These are phyloP conservation scores for Chinchilla lanigera DNA, from an alignment of 2,113 vertebrate species.

Conservation along the genomic window DNA sequence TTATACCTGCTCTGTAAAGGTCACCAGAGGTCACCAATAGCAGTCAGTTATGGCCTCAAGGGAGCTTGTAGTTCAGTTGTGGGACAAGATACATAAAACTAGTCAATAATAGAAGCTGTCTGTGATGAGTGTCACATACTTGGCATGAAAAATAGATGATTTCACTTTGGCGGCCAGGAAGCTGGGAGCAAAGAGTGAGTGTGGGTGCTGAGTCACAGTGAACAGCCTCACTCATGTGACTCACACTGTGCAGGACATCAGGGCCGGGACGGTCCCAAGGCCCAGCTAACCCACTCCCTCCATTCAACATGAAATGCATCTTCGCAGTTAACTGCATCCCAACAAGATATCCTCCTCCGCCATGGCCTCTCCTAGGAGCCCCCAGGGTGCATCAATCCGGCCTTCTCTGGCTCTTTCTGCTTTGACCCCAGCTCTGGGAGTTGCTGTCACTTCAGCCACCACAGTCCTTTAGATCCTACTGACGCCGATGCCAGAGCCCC, in stretches of 20 bases:
- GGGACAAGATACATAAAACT: slow-evolving; percentile 43
- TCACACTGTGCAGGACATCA: not conserved
- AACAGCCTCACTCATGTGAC: not conserved
- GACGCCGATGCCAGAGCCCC: not conserved
- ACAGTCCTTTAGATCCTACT: not conserved
- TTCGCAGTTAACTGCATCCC: not conserved
- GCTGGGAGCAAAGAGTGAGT: not conserved
- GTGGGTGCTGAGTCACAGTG: slow-evolving; percentile 8
- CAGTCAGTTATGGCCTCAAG: not conserved
- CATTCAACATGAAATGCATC: not conserved
- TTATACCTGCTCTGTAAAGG: not conserved
- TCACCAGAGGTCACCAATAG: not conserved
- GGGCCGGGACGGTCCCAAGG: not conserved
- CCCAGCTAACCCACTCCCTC: not conserved
- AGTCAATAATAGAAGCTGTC: slow-evolving; percentile 44
- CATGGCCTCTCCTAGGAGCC: not conserved
- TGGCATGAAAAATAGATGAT: slow-evolving; percentile 54
- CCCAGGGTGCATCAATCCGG: not conserved
- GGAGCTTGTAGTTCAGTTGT: not conserved
- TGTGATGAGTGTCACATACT: slow-evolving; percentile 49
- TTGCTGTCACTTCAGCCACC: not conserved
- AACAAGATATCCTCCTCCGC: not conserved
- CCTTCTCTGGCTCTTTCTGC: not conserved
- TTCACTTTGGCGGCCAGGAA: slow-evolving; percentile 59
- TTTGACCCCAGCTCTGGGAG: not conserved